phyloP scores from a whole-genome alignment of 1,140 invertebrate species.

The Musca domestica region DNA sequence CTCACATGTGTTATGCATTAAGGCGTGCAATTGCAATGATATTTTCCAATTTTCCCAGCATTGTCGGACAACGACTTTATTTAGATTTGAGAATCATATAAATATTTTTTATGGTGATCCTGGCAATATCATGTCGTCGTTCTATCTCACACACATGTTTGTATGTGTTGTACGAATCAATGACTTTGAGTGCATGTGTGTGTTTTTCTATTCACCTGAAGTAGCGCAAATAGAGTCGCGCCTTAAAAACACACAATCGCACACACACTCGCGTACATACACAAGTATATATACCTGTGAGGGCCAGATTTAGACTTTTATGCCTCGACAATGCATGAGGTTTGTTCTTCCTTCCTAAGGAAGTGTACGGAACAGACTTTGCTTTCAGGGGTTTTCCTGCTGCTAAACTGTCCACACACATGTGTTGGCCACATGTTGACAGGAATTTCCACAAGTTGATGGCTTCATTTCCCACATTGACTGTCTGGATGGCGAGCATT shows the following conservation, averaged over 20 bases:
- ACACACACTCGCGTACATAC: too few relatives aligned
- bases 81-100: background rate
- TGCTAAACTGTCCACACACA: constrained; percentile 35
- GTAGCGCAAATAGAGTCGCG: constrained; percentile 3
- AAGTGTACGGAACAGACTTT: background rate
- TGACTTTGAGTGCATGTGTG: background rate
- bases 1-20: constrained; percentile 17
- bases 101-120: constrained; percentile 15
- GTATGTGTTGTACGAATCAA: background rate
- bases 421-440: constrained; percentile 35
- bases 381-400: constrained; percentile 29
- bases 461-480: too few relatives aligned
- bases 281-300: background rate
- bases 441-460: constrained; percentile 36
- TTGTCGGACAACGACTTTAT: constrained; percentile 26
- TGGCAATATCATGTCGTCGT: background rate
- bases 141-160: too few relatives aligned
- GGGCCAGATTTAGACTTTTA: too few relatives aligned
- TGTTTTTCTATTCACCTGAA: background rate
- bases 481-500: too few relatives aligned
- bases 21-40: constrained; percentile 9
- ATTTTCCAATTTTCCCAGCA: background rate
- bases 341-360: too few relatives aligned
- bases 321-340: too few relatives aligned
- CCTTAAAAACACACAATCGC: background rate